A percentile compares a stretch with the other conserved stretches of the same genome.
These are phyloP conservation scores for Molothrus ater DNA, from an alignment of 2,797 vertebrate species.

Conservation along the genomic window DNA sequence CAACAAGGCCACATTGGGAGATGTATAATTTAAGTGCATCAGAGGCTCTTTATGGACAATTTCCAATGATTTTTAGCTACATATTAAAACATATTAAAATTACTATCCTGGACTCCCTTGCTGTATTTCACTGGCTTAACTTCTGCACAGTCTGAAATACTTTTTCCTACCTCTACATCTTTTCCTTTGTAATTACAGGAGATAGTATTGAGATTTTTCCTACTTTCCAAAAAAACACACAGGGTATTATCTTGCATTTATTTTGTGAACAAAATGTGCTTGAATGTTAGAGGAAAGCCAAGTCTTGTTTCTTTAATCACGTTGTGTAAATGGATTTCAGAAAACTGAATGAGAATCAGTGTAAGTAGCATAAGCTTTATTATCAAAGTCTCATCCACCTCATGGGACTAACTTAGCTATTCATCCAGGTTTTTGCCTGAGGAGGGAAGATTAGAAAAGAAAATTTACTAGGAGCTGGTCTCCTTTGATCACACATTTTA, in stretches of 20 bases:
- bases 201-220: background rate
- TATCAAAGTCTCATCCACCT: constrained; percentile 9
- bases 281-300: background rate
- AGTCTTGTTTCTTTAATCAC: background rate
- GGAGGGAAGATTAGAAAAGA: constrained; percentile 37
- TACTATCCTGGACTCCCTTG: background rate
- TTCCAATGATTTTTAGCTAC: background rate
- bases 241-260: background rate
- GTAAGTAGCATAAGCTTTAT: background rate
- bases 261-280: background rate
- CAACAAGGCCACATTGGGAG: background rate
- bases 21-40: background rate
- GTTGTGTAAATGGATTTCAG: background rate
- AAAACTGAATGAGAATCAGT: background rate
- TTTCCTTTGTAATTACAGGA: background rate
- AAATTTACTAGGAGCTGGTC: background rate
- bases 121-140: background rate
- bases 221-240: background rate
- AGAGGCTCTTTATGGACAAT: background rate
- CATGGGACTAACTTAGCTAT: constrained; percentile 12
- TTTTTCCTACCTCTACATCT: background rate
- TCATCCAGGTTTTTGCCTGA: constrained; percentile 52
- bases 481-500: constrained; percentile 39
- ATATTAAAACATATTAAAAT: background rate
- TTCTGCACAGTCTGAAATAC: background rate